Percentiles rank a stretch among this genome's conserved stretches.
Conservation (phyloP, 2,888 invertebrate species). For the Cephonodes hylas region DNA sequence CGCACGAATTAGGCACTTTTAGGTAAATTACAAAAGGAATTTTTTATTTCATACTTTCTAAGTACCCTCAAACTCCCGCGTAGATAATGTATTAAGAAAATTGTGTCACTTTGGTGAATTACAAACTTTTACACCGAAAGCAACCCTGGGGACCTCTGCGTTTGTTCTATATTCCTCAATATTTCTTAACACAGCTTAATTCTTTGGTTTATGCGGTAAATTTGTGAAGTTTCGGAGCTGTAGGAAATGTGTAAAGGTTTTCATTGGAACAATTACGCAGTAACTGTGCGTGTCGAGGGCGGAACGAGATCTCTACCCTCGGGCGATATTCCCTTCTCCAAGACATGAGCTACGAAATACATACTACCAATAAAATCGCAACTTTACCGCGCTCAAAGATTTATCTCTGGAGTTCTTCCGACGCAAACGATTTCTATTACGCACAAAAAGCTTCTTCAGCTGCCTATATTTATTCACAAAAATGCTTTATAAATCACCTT, state of each 20-base stretch:
- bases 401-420: conserved; percentile 33
- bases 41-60: conserved; percentile 3
- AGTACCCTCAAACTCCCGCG: not conserved
- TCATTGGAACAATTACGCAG: not conserved
- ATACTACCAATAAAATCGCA: conserved; percentile 16
- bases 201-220: not conserved
- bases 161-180: not conserved
- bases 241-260: not conserved
- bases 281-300: not conserved
- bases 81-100: not conserved
- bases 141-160: not conserved
- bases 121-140: not conserved
- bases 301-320: not conserved
- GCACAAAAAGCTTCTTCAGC: conserved; percentile 45
- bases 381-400: conserved; percentile 33
- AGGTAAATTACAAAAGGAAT: not conserved
- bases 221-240: not conserved
- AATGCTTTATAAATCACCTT: not conserved
- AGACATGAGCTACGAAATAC: conserved; percentile 3
- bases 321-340: not conserved
- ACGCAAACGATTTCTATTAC: conserved; percentile 50
- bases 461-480: not conserved
- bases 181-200: not conserved
- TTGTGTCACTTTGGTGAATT: conserved; percentile 2
- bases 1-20: conserved; percentile 2